phyloP scores from a whole-genome alignment of 2,888 invertebrate genomes.

The Cataglyphis altisquamis region DNA sequence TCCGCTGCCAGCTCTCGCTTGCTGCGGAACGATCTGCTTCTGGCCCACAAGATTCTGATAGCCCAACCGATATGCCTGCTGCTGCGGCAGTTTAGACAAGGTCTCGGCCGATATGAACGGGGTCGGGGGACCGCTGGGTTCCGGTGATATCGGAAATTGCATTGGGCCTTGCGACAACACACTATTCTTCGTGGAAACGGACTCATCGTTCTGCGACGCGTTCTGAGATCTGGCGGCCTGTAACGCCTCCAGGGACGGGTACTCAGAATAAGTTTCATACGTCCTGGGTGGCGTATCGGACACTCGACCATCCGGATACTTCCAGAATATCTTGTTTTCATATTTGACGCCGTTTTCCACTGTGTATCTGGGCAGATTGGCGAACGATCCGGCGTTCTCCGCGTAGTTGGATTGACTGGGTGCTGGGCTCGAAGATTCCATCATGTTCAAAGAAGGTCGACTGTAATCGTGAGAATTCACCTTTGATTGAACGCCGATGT shows the following conservation, averaged over 20 bases:
- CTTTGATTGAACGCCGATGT: conserved; percentile 30
- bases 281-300: conserved; percentile 81
- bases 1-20: conserved; percentile 45
- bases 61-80: conserved; percentile 67
- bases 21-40: conserved; percentile 62
- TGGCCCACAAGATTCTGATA: conserved; percentile 69
- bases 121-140: conserved; percentile 58
- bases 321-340: conserved; percentile 85
- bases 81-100: conserved; percentile 62
- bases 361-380: conserved; percentile 78
- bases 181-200: conserved; percentile 53
- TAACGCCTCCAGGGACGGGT: conserved; percentile 28
- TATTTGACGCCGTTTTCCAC: conserved; percentile 83
- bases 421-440: conserved; percentile 41
- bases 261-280: conserved; percentile 74
- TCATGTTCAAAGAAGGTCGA: conserved; percentile 6
- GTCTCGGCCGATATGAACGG: conserved; percentile 77
- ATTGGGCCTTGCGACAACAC: conserved; percentile 82
- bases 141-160: conserved; percentile 80
- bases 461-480: conserved; percentile 50
- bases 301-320: conserved; percentile 83
- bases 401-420: conserved; percentile 23
- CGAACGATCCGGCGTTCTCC: background rate
- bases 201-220: conserved; percentile 49
- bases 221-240: conserved; percentile 54